Conservation (phyloP, 2,797 vertebrate genomes). For the Hypotaenidia okinawae region DNA sequence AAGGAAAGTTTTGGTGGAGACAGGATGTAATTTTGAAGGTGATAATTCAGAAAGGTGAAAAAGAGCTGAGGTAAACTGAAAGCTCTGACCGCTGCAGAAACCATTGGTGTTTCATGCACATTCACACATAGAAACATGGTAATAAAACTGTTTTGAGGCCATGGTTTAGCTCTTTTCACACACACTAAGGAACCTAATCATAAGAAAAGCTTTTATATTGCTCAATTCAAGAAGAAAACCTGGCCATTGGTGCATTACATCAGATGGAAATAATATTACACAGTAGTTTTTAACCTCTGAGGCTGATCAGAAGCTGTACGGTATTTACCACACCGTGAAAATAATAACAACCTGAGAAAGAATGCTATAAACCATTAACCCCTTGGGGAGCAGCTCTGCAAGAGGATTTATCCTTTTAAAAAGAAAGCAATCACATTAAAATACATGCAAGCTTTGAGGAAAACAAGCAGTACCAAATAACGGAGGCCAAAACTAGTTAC, state of each 20-base stretch:
- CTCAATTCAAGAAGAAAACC: background rate
- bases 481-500: background rate
- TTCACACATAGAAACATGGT: background rate
- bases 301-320: background rate
- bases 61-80: background rate
- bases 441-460: background rate
- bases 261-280: background rate
- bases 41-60: background rate
- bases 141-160: background rate
- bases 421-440: background rate
- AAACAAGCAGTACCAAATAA: background rate
- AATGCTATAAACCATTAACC: background rate
- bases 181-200: background rate
- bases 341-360: background rate
- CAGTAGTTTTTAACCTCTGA: background rate
- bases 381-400: background rate
- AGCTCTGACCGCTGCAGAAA: background rate
- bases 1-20: background rate
- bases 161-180: background rate
- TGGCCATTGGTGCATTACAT: background rate
- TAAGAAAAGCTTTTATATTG: background rate
- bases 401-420: background rate
- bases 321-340: background rate
- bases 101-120: background rate
- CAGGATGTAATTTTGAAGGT: background rate